These are phyloP conservation scores for Xenopus petersii DNA, from an alignment of 2,797 vertebrate genomes.

Conservation along the genomic window DNA sequence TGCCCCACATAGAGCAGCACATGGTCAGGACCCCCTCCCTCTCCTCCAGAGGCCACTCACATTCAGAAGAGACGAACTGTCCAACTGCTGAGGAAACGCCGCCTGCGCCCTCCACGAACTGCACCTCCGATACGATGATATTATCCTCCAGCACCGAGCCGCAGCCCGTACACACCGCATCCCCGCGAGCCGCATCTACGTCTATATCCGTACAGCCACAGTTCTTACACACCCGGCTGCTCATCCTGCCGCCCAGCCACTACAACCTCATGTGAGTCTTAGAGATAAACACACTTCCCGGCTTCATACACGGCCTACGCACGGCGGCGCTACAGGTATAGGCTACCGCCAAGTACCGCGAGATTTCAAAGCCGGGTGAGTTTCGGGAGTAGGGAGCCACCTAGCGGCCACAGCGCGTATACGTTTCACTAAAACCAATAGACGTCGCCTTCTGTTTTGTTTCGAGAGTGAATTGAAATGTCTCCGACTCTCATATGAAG, in stretches of 20 bases:
- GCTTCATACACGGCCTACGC: slow-evolving; percentile 9
- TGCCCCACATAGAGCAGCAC: too few species aligned
- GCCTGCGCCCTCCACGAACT: slow-evolving; percentile 92
- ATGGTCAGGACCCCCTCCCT: too few species aligned
- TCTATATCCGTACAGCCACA: slow-evolving; percentile 90
- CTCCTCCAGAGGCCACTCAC: slow-evolving; percentile 61
- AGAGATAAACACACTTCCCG: neutral
- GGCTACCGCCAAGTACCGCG: slow-evolving; percentile 17
- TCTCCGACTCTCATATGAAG: too few species aligned
- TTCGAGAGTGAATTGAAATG: too few species aligned
- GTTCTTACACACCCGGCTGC: slow-evolving; percentile 79
- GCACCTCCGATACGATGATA: slow-evolving; percentile 95
- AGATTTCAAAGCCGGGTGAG: neutral
- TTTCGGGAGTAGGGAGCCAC: neutral
- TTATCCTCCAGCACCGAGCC: slow-evolving; percentile 95
- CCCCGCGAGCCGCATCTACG: slow-evolving; percentile 86
- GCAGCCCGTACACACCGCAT: slow-evolving; percentile 88
- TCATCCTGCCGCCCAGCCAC: slow-evolving; percentile 49
- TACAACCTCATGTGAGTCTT: neutral
- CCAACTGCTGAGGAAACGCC: slow-evolving; percentile 89
- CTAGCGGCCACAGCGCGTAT: neutral
- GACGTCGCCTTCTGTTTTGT: neutral
- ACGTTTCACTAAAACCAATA: neutral
- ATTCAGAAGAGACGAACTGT: slow-evolving; percentile 91
- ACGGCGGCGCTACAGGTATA: slow-evolving; percentile 30